These are phyloP conservation scores for Nemurella pictetii DNA, from an alignment of 2,888 invertebrate species.

Conservation along the genomic window DNA sequence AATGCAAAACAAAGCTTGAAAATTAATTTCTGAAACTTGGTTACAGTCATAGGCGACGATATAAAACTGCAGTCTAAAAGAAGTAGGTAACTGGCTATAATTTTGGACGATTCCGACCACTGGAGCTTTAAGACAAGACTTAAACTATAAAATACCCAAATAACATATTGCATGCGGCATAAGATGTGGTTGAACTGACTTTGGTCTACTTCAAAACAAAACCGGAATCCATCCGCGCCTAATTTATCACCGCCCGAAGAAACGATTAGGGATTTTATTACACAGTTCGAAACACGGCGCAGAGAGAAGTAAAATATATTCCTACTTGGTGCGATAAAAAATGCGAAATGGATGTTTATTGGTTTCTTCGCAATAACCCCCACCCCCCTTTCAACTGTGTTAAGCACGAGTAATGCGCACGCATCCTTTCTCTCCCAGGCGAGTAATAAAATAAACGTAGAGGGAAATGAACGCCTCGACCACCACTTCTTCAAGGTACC, in stretches of 20 bases:
- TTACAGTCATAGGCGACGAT: no score
- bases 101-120: no score
- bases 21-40: no score
- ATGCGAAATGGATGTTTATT: background rate
- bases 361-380: background rate
- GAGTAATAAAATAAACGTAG: background rate
- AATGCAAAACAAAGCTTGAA: no score
- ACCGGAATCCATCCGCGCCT: no score
- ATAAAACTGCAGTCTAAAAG: no score
- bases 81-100: no score
- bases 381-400: background rate
- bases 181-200: no score
- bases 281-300: background rate
- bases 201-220: no score
- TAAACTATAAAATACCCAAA: no score
- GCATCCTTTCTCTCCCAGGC: background rate
- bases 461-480: background rate
- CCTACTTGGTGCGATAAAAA: background rate
- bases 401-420: background rate
- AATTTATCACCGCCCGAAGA: background rate
- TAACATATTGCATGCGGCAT: no score
- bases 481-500: background rate
- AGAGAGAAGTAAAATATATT: background rate
- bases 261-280: background rate
- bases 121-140: no score